Conservation (phyloP, 2,888 invertebrate genomes). For the Caenorhabditis afra region DNA sequence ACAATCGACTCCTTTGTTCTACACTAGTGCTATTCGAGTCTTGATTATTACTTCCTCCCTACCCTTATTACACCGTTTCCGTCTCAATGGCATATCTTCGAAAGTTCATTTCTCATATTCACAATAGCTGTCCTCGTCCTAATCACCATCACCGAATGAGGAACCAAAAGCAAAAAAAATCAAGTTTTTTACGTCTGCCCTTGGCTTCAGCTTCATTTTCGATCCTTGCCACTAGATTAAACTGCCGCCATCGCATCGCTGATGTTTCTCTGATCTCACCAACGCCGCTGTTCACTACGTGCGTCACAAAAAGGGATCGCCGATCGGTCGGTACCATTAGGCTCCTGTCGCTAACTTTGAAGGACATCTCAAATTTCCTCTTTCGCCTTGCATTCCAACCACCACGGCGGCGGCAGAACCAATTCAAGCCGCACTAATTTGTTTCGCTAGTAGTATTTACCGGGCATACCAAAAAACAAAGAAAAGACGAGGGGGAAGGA, state of each 20-base stretch:
- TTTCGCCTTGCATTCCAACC: constrained; percentile 42
- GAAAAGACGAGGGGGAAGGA: background rate
- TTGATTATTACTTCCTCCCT: constrained; percentile 35
- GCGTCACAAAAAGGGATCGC: constrained; percentile 16
- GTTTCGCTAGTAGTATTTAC: constrained; percentile 51
- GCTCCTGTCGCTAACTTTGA: constrained; percentile 41
- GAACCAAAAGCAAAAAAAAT: constrained; percentile 55
- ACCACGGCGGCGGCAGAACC: constrained; percentile 20
- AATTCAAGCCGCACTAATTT: constrained; percentile 56
- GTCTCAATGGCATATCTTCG: constrained; percentile 48
- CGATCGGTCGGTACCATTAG: constrained; percentile 25
- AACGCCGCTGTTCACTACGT: constrained; percentile 15
- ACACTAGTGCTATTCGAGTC: constrained; percentile 30
- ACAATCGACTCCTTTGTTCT: constrained; percentile 32
- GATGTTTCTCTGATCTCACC: constrained; percentile 45
- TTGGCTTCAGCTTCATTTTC: constrained; percentile 33
- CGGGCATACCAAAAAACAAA: constrained; percentile 23
- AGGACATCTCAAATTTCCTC: constrained; percentile 49
- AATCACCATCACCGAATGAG: constrained; percentile 40
- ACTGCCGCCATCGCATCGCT: constrained; percentile 14
- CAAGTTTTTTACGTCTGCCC: constrained; percentile 52
- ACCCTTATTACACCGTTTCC: constrained; percentile 25
- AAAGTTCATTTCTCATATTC: constrained; percentile 51
- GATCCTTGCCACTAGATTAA: constrained; percentile 45
- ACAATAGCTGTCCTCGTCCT: constrained; percentile 22